phyloP scores from a whole-genome alignment of 1,140 invertebrate genomes.

The Plectrocnemia conspersa region DNA sequence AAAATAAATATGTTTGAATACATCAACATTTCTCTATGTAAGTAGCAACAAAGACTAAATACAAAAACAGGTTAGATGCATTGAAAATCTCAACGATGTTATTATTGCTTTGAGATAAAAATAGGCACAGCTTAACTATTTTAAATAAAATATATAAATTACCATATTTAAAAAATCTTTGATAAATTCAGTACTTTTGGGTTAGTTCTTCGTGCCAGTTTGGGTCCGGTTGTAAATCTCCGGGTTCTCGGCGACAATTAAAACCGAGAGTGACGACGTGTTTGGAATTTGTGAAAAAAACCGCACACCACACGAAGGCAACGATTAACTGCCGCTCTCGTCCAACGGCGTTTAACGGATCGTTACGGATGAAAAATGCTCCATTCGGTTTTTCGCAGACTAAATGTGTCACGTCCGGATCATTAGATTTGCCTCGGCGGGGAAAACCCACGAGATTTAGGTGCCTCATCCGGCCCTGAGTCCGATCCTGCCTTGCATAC shows the following conservation, averaged over 20 bases:
- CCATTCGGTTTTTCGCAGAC: slow-evolving; percentile 18
- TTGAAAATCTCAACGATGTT: too few species aligned
- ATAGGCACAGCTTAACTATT: too few species aligned
- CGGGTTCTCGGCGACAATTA: slow-evolving; percentile 1
- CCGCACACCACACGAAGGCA: slow-evolving; percentile 3
- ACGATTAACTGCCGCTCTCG: slow-evolving; percentile 14
- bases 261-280: slow-evolving; percentile 7
- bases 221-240: neutral
- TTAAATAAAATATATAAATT: too few species aligned
- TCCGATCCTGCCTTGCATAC: slow-evolving; percentile 1
- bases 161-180: too few species aligned
- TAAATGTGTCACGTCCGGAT: slow-evolving; percentile 30
- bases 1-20: too few species aligned
- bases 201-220: too few species aligned
- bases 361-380: slow-evolving; percentile 29
- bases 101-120: too few species aligned
- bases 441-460: slow-evolving; percentile 13
- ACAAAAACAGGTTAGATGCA: too few species aligned
- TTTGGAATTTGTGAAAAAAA: slow-evolving; percentile 5
- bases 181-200: too few species aligned
- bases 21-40: too few species aligned
- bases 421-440: slow-evolving; percentile 25
- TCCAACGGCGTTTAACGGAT: slow-evolving; percentile 22
- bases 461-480: neutral
- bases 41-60: too few species aligned